Conservation (phyloP, 2,797 vertebrate genomes). For the Gallirallus australis region DNA sequence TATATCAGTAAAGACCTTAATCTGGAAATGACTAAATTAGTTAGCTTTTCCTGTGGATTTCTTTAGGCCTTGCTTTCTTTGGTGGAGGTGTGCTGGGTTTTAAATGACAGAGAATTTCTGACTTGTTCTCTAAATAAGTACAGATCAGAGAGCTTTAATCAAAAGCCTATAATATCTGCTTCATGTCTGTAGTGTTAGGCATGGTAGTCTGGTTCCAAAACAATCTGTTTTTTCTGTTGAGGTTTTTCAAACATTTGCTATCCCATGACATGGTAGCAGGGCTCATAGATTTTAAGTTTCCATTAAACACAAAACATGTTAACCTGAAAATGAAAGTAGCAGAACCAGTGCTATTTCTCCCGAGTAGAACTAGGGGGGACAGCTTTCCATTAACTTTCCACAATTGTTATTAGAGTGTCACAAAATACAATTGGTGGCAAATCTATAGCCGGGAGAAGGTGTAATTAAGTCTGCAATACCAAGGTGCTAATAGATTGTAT, state of each 20-base stretch:
- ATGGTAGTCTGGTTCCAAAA: not conserved
- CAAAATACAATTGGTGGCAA: not conserved
- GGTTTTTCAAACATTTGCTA: not conserved
- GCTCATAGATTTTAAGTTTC: not conserved
- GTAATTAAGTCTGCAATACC: not conserved
- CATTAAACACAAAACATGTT: not conserved
- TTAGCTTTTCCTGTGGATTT: not conserved
- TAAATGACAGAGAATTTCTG: not conserved
- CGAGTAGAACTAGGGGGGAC: not conserved
- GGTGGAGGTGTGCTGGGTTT: not conserved
- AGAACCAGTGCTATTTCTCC: not conserved
- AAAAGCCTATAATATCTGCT: not conserved
- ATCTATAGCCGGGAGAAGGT: not conserved
- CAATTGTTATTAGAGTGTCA: not conserved
- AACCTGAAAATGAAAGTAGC: not conserved
- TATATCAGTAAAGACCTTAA: not conserved
- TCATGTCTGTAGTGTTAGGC: not conserved
- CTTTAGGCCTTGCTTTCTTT: not conserved
- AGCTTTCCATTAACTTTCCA: not conserved
- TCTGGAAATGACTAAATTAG: not conserved
- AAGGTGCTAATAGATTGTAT: not conserved
- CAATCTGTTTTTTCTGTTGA: not conserved
- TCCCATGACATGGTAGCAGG: not conserved
- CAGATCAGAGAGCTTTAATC: not conserved
- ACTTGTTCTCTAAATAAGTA: not conserved